phyloP scores from a whole-genome alignment of 1,140 invertebrate genomes.

The Diabrotica undecimpunctata region DNA sequence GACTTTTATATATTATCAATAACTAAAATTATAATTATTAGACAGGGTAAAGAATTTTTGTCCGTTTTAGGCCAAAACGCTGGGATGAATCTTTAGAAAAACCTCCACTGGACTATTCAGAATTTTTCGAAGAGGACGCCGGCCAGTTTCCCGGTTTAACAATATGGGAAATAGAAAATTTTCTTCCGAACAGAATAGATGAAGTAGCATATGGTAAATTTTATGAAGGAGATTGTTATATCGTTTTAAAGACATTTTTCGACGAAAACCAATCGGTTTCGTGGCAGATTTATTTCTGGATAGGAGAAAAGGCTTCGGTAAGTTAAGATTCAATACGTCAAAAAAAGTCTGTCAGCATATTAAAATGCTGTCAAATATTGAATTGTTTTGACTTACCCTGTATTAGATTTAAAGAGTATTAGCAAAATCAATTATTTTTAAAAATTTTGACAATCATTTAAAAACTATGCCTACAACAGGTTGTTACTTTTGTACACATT shows the following conservation, averaged over 20 bases:
- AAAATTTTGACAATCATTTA: too few species aligned
- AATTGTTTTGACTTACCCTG: constrained; percentile 1
- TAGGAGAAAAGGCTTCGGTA: constrained; percentile 92
- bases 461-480: too few species aligned
- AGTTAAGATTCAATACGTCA: constrained; percentile 36
- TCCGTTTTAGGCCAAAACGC: constrained; percentile 65
- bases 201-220: constrained; percentile 95
- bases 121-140: constrained; percentile 97
- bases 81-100: constrained; percentile 95
- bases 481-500: too few species aligned
- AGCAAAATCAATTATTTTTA: too few species aligned
- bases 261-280: constrained; percentile 82
- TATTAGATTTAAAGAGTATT: too few species aligned
- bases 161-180: constrained; percentile 99
- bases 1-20: constrained; percentile 7
- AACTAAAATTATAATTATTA: constrained; percentile 16
- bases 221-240: constrained; percentile 99
- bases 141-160: constrained; percentile 85
- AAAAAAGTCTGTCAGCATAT: too few species aligned
- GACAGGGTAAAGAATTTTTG: background rate
- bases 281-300: constrained; percentile 99
- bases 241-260: constrained; percentile 86
- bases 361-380: constrained; percentile 3
- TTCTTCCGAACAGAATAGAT: constrained; percentile 90
- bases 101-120: constrained; percentile 96